phyloP scores from a whole-genome alignment of 1,140 invertebrate genomes.

The Tetramorium simillimum region DNA sequence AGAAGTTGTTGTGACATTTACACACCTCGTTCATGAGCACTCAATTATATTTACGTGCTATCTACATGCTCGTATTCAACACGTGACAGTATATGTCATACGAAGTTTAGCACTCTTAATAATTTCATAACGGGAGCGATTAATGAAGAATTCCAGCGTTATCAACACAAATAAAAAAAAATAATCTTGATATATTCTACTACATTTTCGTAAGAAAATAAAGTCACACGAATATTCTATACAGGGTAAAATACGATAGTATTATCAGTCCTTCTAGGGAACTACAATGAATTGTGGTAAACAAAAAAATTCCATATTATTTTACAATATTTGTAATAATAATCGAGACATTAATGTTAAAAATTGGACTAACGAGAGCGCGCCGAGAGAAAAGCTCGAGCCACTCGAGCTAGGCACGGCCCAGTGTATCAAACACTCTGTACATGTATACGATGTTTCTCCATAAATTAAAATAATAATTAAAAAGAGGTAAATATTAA shows the following conservation, averaged over 20 bases:
- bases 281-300: too few species aligned
- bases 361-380: too few species aligned
- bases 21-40: constrained; percentile 12
- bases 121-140: not conserved
- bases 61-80: constrained; percentile 12
- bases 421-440: too few species aligned
- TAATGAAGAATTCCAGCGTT: not conserved
- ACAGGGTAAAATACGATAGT: too few species aligned
- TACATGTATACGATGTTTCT: not conserved
- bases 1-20: constrained; percentile 20
- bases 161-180: not conserved
- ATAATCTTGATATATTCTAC: not conserved
- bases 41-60: constrained; percentile 57
- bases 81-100: constrained; percentile 4
- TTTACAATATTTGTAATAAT: too few species aligned
- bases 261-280: too few species aligned
- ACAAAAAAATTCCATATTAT: too few species aligned
- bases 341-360: too few species aligned
- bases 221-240: not conserved
- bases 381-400: too few species aligned
- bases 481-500: not conserved
- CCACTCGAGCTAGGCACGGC: too few species aligned
- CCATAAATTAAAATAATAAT: not conserved
- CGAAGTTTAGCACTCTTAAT: not conserved
- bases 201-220: not conserved